A percentile compares a stretch with the other conserved stretches of the same genome.
Conservation (phyloP, 2,113 vertebrate genomes). For the Ursus arctos region DNA sequence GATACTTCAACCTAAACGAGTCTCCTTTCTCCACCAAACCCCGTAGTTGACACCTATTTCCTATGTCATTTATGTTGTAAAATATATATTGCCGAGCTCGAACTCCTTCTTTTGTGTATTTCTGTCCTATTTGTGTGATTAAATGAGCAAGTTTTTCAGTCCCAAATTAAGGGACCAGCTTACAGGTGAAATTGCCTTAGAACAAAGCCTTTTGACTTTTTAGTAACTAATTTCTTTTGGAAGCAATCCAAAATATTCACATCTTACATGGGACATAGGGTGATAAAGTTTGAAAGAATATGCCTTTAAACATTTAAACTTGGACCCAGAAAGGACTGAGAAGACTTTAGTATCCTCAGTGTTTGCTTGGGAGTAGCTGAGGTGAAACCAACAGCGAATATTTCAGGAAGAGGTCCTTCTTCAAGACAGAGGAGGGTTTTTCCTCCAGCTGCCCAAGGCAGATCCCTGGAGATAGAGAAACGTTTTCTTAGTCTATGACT, state of each 20-base stretch:
- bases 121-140: slow-evolving; percentile 35
- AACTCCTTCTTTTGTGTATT: background rate
- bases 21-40: background rate
- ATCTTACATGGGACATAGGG: background rate
- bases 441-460: background rate
- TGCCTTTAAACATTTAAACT: slow-evolving; percentile 15
- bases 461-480: background rate
- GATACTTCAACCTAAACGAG: background rate
- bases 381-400: background rate
- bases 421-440: background rate
- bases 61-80: background rate
- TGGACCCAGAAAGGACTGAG: background rate
- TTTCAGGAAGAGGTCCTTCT: background rate
- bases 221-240: slow-evolving; percentile 35
- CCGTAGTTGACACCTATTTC: background rate
- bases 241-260: background rate
- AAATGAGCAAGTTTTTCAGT: background rate
- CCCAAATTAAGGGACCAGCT: background rate
- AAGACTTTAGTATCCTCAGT: background rate
- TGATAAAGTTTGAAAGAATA: background rate
- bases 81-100: background rate
- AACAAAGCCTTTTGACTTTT: slow-evolving; percentile 38
- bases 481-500: background rate
- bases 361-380: background rate
- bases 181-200: slow-evolving; percentile 6